Base-by-base conservation (phyloP, 2,113 vertebrate genomes). In the Alouatta palliata region DNA sequence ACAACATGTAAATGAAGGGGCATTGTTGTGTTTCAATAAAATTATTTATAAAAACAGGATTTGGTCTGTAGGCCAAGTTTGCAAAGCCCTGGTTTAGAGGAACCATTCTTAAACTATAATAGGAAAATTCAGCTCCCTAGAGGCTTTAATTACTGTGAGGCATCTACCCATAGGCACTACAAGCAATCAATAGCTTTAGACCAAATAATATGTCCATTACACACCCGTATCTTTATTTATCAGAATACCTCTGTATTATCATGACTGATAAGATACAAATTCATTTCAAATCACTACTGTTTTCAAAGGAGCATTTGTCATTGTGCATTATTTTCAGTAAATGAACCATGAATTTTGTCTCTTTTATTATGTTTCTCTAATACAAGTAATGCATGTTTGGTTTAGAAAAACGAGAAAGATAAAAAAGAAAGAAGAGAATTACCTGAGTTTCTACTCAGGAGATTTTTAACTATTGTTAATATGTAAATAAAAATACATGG, bases 271-370 rank as follows among this genome's bases (percentile, higher is more conserved):
- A 77, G 96, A 95, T 45, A 87, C 79, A 92, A 89, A 96, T 85
- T 71, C 84, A 87, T 71, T 92, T 87, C 87, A 93, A 95, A 89
- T 70, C 84, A 58, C 87, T 61, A 64, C 83, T 70, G 32, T 87
- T 93, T 95, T 83, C 81, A 75, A 95, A 96, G 68, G 45, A 96
- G 17, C 61, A 84, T 80, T 79, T 87, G 87, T 81, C 95, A 30
- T 17, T 84, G 68, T 49, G 5, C 54, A 61, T 92, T 93, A 91
- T 68, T 86, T 79, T 95, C 64, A 93, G 96, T 95, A 96, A 96
- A 95, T 52, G 80, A 98, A 94, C 75, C 97, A 87, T 94, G 87
- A 83, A 92, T 90, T 93, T 83, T 95, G 16, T 87, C 61, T 96
- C 70, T 91, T 94, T 89, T 83, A 86, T 96, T 96, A 89, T 82